Conservation (phyloP, 1,140 invertebrate genomes). For the Trichoplusia ni region DNA sequence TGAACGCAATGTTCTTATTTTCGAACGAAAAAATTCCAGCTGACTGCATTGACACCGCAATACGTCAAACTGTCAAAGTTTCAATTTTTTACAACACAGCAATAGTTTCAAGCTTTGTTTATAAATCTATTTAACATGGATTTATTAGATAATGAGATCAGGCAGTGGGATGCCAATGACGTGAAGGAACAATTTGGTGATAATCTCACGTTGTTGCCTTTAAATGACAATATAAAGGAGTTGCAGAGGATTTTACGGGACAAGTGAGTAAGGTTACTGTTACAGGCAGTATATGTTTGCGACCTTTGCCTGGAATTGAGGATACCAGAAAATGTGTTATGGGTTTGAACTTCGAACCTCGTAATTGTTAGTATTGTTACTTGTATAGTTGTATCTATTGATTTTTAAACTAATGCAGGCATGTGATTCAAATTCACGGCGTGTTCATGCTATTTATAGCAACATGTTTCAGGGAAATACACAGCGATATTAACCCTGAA, state of each 20-base stretch:
- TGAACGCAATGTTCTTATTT: neutral
- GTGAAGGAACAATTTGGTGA: conserved; percentile 87
- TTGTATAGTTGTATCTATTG: no score
- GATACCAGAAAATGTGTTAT: no score
- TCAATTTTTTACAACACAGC: neutral
- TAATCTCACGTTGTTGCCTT: conserved; percentile 90
- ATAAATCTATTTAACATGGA: conserved; percentile 54
- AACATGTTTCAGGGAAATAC: no score
- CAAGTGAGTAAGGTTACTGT: conserved; percentile 86
- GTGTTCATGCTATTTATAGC: no score
- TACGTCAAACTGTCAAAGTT: neutral
- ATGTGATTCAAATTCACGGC: no score
- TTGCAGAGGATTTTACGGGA: conserved; percentile 97
- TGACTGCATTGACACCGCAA: conserved; percentile 2
- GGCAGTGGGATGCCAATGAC: conserved; percentile 67
- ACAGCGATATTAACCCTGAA: no score
- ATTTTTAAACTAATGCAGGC: no score
- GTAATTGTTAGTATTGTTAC: no score
- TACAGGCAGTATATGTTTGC: conserved; percentile 2
- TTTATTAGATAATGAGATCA: conserved; percentile 67
- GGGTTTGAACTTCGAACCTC: no score
- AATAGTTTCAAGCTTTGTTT: conserved; percentile 12
- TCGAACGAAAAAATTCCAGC: conserved; percentile 11
- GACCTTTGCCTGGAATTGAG: neutral
- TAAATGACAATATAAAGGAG: conserved; percentile 95